Base-by-base conservation (phyloP, 2,113 vertebrate genomes). In the Xiphias gladius region DNA sequence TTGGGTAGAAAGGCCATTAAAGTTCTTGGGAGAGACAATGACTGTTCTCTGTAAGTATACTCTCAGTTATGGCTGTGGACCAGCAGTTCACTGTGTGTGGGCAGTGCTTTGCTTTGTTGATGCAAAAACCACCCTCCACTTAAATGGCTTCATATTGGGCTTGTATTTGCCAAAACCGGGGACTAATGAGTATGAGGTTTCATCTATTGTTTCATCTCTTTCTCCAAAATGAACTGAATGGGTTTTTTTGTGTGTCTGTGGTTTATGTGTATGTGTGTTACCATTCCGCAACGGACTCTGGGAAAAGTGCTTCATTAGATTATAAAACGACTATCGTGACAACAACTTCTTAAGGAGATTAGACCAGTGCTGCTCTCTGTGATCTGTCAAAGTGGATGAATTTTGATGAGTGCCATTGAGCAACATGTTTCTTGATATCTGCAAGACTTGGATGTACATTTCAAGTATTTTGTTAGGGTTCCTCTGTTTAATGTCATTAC, bases 1-100 rank as follows among this genome's bases (percentile, higher is more conserved):
- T 89, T 93, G 91, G 89, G 79, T 89, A 86, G 74, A 92, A 93
- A 89, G 79, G 73, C 85, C 76, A 85, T 93, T 92, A 86, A 87
- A 88, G 89, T 88, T 86, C 66, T 88, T 48, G 80, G 75, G 86
- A 55, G 69, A 76, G 73, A 87, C 70, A 19, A 89, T 82, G 79
- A 70, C 87, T 92, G 85, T 80, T 83, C 79, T 62, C 68, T 83
- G 88, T 94, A 86, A 91, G 81, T 86, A 84, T 74, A 81, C 69
- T 81, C 65, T 77, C 80, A 61, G 65, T 71, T 83, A 80, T 83
- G 84, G 78, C 57, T 63, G 41, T 43, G 80, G 88, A 83, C 76
- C 79, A 79, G 74, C 19, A 28, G 63, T 52, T 90, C 65, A 20
- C 70, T 64, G 70, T 90, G 81, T 89, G 89, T 84, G 89, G 78